Evolutionary conservation across 2,797 vertebrate species (phyloP).

Genomic region (Otolemur crassicaudatus): DNA sequence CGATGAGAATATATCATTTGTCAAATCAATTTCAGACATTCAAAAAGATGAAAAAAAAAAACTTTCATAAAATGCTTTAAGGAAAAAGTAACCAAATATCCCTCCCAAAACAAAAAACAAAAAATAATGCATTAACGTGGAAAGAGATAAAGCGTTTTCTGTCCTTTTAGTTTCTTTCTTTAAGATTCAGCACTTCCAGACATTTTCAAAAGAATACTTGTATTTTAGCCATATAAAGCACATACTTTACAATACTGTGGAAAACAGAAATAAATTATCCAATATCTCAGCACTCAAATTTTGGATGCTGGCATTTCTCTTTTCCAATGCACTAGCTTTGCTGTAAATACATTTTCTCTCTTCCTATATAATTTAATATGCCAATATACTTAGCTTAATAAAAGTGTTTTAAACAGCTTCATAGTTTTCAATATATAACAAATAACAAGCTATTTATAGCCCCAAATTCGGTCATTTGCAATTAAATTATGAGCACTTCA

Average conservation of each 20-base stretch:
- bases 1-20: neutral
- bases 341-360: neutral
- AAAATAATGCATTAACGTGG: neutral
- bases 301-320: neutral
- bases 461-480: neutral
- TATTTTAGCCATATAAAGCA: neutral
- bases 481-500: neutral
- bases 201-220: neutral
- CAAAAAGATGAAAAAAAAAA: neutral
- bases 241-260: neutral
- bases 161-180: neutral
- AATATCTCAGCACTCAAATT: neutral
- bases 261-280: neutral
- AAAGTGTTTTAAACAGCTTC: neutral
- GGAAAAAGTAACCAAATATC: too few species aligned
- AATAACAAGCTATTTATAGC: neutral
- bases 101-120: neutral
- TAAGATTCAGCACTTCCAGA: neutral
- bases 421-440: constrained; percentile 33
- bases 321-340: neutral
- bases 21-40: neutral
- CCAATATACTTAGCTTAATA: neutral
- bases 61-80: neutral
- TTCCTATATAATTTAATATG: neutral
- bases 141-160: neutral